Base-by-base conservation (phyloP, 2,888 invertebrate species). In the Napeogenes sylphis region DNA sequence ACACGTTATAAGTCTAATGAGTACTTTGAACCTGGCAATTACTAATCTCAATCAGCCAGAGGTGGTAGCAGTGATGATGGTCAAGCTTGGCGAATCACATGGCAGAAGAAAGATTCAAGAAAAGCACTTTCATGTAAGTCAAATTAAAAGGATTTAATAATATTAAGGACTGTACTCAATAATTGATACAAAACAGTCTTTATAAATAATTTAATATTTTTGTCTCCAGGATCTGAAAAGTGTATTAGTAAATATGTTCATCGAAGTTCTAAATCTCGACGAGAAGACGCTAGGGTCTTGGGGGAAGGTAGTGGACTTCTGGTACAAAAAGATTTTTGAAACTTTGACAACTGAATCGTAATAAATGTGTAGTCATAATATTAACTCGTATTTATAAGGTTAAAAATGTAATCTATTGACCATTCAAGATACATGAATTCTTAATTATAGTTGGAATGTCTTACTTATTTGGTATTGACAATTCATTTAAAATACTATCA, bases 1-100 rank as follows among this genome's bases (percentile, higher is more conserved):
- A 0, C 88, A 89, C 65, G 77, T 82, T 1, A 75, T 83, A 5
- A 83, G 77, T 61, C 71, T 87, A 0, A 86, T 89, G 84, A 70
- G 80, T 0, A 65, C 83, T 0, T 53, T 87, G 0, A 75, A 83
- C 68, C 70, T 73, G 4, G 76, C 80, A 0, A 77, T 89, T 4
- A 59, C 59, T 1, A 78, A 81, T 62, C 68, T 89, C 2, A 58
- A 81, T 33, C 73, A 83, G 10, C 87, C 87, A 0, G 80, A 83
- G 6, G 68, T 85, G 1, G 85, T 84, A 2, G 70, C 75, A 0
- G 82, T 72, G 1, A 75, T 84, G 72, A 84, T 86, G 83, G 70
- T 78, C 46, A 86, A 84, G 56, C 71, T 88, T 2, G 88, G 87
- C 0, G 75, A 76, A 13, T 72, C 79, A 2, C 89, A 89, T 73